phyloP scores from a whole-genome alignment of 2,888 invertebrate genomes.

The Siphlonurus alternatus region DNA sequence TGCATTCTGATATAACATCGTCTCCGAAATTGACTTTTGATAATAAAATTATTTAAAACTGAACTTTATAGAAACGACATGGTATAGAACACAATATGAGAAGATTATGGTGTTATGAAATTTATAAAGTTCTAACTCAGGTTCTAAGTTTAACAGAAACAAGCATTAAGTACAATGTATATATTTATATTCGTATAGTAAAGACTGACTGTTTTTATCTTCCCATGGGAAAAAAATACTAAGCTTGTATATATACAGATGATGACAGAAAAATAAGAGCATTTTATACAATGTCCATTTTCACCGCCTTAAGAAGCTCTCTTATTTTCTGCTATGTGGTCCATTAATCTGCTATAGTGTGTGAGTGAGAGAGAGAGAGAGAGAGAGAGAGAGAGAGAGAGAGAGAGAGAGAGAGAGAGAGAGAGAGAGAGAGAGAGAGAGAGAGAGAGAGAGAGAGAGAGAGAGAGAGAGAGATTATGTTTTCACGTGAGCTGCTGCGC shows the following conservation, averaged over 20 bases:
- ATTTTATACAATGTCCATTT: background rate
- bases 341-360: background rate
- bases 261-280: background rate
- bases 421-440: background rate
- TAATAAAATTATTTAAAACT: too few relatives aligned
- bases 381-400: background rate
- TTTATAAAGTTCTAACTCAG: too few relatives aligned
- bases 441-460: background rate
- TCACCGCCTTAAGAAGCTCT: background rate
- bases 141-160: too few relatives aligned
- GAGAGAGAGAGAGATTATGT: background rate
- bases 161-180: too few relatives aligned
- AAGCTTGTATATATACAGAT: background rate
- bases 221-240: background rate
- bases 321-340: background rate
- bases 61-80: too few relatives aligned
- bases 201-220: background rate
- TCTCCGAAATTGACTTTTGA: too few relatives aligned
- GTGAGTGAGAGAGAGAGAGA: background rate
- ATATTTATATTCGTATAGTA: too few relatives aligned
- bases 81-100: too few relatives aligned
- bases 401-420: background rate
- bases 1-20: too few relatives aligned
- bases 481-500: too few relatives aligned
- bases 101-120: too few relatives aligned